Evolutionary conservation across 2,113 vertebrate genomes (phyloP), one percentile per base, ranked within the genome.

Genomic region (Sorex araneus): DNA sequence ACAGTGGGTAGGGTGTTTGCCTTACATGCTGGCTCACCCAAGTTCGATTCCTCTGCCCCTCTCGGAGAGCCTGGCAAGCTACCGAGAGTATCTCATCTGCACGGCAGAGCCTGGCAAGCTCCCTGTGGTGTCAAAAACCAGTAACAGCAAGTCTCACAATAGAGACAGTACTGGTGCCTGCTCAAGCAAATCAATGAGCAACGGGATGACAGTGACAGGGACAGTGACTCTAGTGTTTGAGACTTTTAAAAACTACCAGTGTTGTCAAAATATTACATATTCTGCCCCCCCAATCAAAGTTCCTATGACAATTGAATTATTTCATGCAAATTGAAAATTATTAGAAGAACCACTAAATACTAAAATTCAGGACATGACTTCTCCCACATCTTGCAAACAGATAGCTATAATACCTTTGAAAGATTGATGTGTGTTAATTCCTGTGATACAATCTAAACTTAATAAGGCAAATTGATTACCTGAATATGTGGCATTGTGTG

Each of bases 241-340:
- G 92, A 1, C 63, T 91, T 34, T 84, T 71, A 43, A 91, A 69
- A 93, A 73, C 7, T 90, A 67, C 4, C 2, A n/a, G n/a, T 76
- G 27, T 80, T 95, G n/a, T 78, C n/a, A 69, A 92, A 77, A 89
- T 15, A 28, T 67, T 74, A 83, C 7, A 40, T 40, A 40, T 40
- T 40, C 7, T n/a, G n/a, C 40, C 40, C 40, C 40, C 40, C 40
- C 75, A 79, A 85, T 50, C 43, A 43, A 89, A 64, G 0, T 64
- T 64, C 50, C 74, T 8, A 25, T 36, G 32, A 0, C 66, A 69
- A 64, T 43, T 89, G 25, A 88, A 63, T n/a, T 54, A 54, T 34
- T 94, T 93, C 6, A 4, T 77, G 25, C 19, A n/a, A 87, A 50
- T 92, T 74, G 60, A 74, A 74, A 83, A 71, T 27, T 50, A 94